A percentile compares a stretch with the other conserved stretches of the same genome.
Evolutionary conservation across 2,888 invertebrate species (phyloP).

Genomic region (Lasius platythorax): DNA sequence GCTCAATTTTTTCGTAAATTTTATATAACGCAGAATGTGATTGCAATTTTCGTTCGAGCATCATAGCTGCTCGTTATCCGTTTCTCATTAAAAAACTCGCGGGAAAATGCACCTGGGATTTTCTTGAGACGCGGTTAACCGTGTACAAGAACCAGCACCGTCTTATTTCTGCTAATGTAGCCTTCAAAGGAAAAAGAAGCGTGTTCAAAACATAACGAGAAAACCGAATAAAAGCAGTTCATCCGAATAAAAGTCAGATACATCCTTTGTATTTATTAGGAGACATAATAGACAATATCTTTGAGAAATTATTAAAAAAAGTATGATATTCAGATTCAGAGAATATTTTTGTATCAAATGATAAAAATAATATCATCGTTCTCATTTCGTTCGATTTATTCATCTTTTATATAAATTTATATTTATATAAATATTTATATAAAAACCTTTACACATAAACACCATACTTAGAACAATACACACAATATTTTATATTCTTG

Average conservation of each 20-base stretch:
- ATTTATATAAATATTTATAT: background rate
- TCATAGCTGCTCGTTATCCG: background rate
- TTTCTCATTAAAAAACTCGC: slow-evolving; percentile 28
- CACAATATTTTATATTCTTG: background rate
- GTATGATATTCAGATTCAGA: background rate
- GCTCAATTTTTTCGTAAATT: background rate
- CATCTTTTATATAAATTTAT: too few species aligned
- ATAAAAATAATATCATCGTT: background rate
- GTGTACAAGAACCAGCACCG: background rate
- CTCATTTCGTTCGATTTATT: background rate
- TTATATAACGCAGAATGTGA: background rate
- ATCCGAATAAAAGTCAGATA: background rate
- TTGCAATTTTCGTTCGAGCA: background rate
- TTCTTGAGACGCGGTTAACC: slow-evolving; percentile 19
- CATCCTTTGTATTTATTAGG: background rate
- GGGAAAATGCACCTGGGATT: background rate
- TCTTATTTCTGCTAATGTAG: slow-evolving; percentile 37
- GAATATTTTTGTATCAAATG: background rate
- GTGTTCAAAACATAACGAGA: slow-evolving; percentile 25
- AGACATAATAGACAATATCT: background rate
- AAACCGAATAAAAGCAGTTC: slow-evolving; percentile 8
- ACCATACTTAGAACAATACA: too few species aligned
- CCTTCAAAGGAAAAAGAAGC: slow-evolving; percentile 17
- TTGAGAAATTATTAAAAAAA: background rate
- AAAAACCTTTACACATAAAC: background rate